Percentiles rank a stretch among this genome's conserved stretches.
Evolutionary conservation across 2,797 vertebrate species (phyloP).

Genomic region (Crotalus adamanteus): DNA sequence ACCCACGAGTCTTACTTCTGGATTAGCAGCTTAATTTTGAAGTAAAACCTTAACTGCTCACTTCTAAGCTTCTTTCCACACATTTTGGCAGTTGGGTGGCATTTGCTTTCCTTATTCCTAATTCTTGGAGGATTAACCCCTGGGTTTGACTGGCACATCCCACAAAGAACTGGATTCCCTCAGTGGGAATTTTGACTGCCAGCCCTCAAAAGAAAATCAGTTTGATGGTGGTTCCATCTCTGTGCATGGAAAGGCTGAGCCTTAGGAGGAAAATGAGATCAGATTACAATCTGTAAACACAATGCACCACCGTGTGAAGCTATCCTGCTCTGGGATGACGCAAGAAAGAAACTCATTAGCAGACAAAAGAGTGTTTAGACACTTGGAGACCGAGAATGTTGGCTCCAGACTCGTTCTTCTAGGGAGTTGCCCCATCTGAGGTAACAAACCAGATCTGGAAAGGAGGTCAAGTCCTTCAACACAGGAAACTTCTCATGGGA

Average conservation of each 20-base stretch:
- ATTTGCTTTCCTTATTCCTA: background rate
- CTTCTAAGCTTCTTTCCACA: background rate
- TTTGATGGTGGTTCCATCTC: background rate
- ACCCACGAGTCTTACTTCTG: background rate
- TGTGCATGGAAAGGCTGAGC: background rate
- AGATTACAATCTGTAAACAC: background rate
- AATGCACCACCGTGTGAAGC: background rate
- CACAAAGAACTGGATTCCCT: background rate
- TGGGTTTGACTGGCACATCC: background rate
- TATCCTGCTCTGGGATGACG: background rate
- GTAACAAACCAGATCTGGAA: background rate
- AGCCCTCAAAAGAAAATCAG: no score
- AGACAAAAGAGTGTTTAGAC: background rate
- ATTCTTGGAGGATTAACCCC: background rate
- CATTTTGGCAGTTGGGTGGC: background rate
- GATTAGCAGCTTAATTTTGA: background rate
- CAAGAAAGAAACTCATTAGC: background rate
- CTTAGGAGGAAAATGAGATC: background rate
- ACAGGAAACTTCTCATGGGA: background rate
- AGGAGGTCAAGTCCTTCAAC: background rate
- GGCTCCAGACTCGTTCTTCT: conserved; percentile 25
- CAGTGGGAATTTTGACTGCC: background rate
- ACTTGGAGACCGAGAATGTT: conserved; percentile 12
- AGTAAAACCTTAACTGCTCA: no score
- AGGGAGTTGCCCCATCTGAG: conserved; percentile 2